These are phyloP conservation scores for Petrocephalus zakoni DNA, from an alignment of 2,113 vertebrate species.

Conservation along the genomic window DNA sequence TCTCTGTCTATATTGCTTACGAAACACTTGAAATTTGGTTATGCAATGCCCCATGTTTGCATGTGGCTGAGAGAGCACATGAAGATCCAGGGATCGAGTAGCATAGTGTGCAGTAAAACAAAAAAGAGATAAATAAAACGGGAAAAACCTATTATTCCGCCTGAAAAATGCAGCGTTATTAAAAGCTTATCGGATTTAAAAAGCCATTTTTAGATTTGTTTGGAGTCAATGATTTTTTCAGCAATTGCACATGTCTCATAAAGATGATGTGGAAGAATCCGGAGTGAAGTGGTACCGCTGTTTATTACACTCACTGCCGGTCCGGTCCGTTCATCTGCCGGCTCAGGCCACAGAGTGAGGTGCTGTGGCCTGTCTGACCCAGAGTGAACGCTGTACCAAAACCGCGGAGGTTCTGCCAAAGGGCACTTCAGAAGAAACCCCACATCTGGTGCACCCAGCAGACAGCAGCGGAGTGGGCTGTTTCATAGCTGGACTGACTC, in stretches of 20 bases:
- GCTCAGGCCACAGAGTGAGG: too few relatives aligned
- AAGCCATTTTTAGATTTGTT: slow-evolving; percentile 12
- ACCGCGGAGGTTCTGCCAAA: neutral
- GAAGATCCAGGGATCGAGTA: neutral
- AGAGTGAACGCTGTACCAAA: neutral
- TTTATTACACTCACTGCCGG: neutral
- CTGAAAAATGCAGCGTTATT: neutral
- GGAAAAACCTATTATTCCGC: slow-evolving; percentile 4
- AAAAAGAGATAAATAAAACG: neutral
- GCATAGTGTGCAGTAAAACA: neutral
- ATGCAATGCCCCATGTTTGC: neutral
- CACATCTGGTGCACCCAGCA: neutral
- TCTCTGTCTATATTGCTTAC: too few relatives aligned
- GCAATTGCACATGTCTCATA: neutral
- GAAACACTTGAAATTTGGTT: neutral
- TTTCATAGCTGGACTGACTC: neutral
- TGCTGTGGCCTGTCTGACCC: neutral
- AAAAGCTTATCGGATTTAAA: slow-evolving; percentile 14
- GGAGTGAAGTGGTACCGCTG: neutral
- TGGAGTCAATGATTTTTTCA: neutral
- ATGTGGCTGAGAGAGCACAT: neutral
- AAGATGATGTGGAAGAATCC: neutral
- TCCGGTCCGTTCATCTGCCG: neutral
- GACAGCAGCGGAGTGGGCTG: neutral
- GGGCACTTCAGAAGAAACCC: neutral